Percentiles rank a stretch among this genome's conserved stretches.
Conservation (phyloP, 2,113 vertebrate species). For the Fulica atra region DNA sequence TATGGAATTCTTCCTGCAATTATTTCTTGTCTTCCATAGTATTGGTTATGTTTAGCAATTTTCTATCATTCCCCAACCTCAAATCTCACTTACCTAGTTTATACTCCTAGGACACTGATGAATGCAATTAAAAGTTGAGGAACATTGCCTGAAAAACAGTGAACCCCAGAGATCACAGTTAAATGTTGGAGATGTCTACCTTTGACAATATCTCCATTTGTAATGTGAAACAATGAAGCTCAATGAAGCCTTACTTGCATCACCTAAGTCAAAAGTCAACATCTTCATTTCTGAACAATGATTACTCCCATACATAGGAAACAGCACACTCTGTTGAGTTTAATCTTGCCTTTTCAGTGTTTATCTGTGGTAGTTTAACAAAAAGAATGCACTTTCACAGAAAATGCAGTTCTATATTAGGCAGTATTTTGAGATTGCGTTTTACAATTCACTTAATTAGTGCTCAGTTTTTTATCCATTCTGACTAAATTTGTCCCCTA, state of each 20-base stretch:
- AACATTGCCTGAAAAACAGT: neutral
- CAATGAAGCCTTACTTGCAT: neutral
- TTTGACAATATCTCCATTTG: neutral
- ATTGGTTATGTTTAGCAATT: neutral
- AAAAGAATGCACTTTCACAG: neutral
- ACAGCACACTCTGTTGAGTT: neutral
- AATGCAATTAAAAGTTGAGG: neutral
- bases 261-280: neutral
- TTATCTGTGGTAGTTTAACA: neutral
- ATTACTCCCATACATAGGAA: neutral
- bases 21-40: neutral
- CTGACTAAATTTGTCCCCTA: neutral
- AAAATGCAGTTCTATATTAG: neutral
- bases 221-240: neutral
- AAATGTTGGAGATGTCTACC: neutral
- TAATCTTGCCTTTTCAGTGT: neutral
- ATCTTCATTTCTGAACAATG: neutral
- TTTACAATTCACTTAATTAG: neutral
- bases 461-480: neutral
- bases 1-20: neutral
- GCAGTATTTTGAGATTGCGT: neutral
- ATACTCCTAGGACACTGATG: neutral
- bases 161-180: neutral
- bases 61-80: neutral
- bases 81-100: neutral